A percentile compares a stretch with the other conserved stretches of the same genome.
These are phyloP conservation scores for Myotis yumanensis DNA, from an alignment of 2,113 vertebrate species.

Conservation along the genomic window DNA sequence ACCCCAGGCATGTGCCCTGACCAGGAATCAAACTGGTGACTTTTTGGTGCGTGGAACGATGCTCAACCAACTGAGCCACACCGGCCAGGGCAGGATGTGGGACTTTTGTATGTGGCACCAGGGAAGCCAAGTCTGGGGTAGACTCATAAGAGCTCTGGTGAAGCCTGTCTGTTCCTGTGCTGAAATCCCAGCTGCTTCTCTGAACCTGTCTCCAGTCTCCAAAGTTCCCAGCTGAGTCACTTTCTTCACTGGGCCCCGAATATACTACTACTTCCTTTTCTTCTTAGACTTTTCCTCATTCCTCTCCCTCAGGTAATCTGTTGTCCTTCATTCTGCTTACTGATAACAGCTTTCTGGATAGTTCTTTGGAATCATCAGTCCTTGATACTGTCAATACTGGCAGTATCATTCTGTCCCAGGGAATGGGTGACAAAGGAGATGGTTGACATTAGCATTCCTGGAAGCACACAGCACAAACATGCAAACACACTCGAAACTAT, in stretches of 20 bases:
- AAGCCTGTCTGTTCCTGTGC: background rate
- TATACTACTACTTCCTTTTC: background rate
- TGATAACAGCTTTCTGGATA: slow-evolving; percentile 30
- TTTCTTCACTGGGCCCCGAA: slow-evolving; percentile 1
- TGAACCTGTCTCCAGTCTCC: background rate
- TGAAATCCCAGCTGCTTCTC: background rate
- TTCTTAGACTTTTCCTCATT: slow-evolving; percentile 15
- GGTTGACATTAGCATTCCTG: background rate
- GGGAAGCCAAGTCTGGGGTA: background rate
- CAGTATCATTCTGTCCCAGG: background rate
- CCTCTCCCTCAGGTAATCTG: background rate
- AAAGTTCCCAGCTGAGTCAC: slow-evolving; percentile 44
- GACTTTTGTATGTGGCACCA: background rate
- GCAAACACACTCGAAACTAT: background rate
- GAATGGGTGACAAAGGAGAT: background rate
- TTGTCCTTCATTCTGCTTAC: background rate
- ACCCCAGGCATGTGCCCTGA: background rate
- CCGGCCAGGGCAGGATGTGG: background rate
- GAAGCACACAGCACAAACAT: background rate
- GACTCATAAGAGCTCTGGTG: background rate
- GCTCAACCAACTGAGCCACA: background rate
- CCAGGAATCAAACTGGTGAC: background rate
- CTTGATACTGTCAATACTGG: background rate
- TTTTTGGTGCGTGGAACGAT: background rate
- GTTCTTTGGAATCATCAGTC: background rate